phyloP scores from a whole-genome alignment of 2,797 vertebrate genomes.

The Myotis vivesi region DNA sequence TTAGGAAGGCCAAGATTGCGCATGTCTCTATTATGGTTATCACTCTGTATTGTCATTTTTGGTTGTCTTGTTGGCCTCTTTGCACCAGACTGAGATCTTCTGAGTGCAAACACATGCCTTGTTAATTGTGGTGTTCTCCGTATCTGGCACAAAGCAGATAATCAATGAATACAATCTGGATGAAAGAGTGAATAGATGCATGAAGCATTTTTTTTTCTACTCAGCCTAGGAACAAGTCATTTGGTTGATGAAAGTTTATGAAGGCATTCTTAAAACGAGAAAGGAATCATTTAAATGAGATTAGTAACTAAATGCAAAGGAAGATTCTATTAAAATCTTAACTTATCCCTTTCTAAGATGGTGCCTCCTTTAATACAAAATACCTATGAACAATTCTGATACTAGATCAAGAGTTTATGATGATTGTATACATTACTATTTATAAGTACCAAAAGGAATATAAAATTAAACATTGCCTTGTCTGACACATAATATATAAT shows the following conservation, averaged over 20 bases:
- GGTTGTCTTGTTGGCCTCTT: background rate
- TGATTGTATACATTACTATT: background rate
- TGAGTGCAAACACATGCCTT: background rate
- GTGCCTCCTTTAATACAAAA: background rate
- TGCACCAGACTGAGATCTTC: background rate
- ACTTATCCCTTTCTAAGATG: background rate
- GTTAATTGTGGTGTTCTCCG: background rate
- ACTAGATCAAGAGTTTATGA: background rate
- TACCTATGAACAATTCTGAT: background rate
- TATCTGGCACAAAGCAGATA: background rate
- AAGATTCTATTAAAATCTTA: background rate
- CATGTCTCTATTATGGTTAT: background rate
- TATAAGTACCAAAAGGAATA: background rate
- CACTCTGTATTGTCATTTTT: background rate
- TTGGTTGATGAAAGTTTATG: constrained; percentile 7
- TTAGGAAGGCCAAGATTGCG: background rate
- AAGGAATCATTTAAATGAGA: constrained; percentile 24
- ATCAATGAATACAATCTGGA: background rate
- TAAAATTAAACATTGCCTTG: constrained; percentile 2
- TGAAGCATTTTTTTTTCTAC: constrained; percentile 14
- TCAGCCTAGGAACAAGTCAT: constrained; percentile 13
- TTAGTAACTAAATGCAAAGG: constrained; percentile 4
- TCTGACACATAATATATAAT: background rate
- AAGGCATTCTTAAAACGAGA: constrained; percentile 1
- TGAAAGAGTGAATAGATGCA: constrained; percentile 49